phyloP scores from a whole-genome alignment of 2,888 invertebrate genomes.

The Macrophya annulata region DNA sequence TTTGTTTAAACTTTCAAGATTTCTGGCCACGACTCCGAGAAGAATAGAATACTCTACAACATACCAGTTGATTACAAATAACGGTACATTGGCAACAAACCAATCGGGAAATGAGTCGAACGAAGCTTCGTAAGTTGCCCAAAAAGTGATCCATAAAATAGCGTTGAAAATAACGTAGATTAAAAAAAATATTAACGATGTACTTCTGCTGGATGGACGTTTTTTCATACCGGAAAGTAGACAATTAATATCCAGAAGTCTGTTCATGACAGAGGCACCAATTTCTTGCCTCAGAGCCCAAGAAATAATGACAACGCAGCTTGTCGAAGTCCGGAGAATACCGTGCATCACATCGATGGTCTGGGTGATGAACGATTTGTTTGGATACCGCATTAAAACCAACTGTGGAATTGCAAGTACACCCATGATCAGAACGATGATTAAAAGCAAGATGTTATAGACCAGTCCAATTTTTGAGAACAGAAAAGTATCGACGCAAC shows the following conservation, averaged over 20 bases:
- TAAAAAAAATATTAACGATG: not conserved
- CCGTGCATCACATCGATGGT: not conserved
- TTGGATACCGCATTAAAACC: not conserved
- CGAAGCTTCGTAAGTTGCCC: not conserved
- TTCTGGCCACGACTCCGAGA: not conserved
- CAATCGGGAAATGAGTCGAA: not conserved
- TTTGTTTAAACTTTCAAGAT: not conserved
- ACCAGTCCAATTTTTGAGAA: conserved; percentile 15
- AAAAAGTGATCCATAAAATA: not conserved
- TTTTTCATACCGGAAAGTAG: not conserved
- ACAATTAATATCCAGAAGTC: not conserved
- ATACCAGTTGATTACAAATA: not conserved
- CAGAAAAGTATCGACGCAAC: not conserved
- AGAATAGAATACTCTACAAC: not conserved
- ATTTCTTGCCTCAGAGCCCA: not conserved
- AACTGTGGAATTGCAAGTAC: not conserved
- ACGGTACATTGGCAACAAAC: not conserved
- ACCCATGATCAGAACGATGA: not conserved
- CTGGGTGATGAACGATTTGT: not conserved
- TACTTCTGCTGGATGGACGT: not conserved
- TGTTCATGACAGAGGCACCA: not conserved
- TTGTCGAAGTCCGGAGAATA: not conserved
- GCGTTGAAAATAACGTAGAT: not conserved
- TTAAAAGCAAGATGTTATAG: conserved; percentile 8
- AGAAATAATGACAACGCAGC: conserved; percentile 5